phyloP scores from a whole-genome alignment of 2,113 vertebrate species.

The Rhynchomys soricoides region DNA sequence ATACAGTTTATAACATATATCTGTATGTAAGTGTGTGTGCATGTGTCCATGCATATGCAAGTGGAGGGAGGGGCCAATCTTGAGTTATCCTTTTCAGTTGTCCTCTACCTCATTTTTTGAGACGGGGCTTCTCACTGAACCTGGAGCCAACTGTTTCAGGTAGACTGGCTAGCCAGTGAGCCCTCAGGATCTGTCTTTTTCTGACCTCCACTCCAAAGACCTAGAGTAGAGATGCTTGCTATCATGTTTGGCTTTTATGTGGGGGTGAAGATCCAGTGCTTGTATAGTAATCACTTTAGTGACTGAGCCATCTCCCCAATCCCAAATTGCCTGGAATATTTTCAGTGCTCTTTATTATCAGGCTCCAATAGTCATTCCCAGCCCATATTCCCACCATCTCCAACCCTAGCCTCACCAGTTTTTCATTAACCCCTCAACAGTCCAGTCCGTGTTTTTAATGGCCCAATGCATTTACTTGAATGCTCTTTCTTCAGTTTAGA shows the following conservation, averaged over 20 bases:
- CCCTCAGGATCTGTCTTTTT: neutral
- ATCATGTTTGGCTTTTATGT: neutral
- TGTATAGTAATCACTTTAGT: neutral
- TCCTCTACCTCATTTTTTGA: neutral
- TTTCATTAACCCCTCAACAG: neutral
- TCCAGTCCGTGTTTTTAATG: neutral
- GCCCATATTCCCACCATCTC: neutral
- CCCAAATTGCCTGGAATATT: neutral
- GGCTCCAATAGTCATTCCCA: conserved; percentile 12
- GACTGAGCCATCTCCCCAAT: neutral
- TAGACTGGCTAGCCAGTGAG: neutral
- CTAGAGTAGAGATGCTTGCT: neutral
- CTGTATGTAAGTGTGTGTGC: too few relatives aligned
- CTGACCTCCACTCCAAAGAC: neutral
- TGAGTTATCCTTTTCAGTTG: neutral
- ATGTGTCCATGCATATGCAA: neutral
- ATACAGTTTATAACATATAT: neutral
- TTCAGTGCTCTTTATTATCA: neutral
- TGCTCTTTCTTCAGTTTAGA: conserved; percentile 21
- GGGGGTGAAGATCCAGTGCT: neutral
- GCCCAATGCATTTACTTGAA: neutral
- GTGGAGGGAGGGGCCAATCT: neutral
- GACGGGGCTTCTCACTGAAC: neutral
- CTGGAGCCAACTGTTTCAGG: neutral
- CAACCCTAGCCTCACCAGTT: conserved; percentile 6